These are phyloP conservation scores for Mactra quadrangularis DNA, from an alignment of 1,140 invertebrate species.

Conservation along the genomic window DNA sequence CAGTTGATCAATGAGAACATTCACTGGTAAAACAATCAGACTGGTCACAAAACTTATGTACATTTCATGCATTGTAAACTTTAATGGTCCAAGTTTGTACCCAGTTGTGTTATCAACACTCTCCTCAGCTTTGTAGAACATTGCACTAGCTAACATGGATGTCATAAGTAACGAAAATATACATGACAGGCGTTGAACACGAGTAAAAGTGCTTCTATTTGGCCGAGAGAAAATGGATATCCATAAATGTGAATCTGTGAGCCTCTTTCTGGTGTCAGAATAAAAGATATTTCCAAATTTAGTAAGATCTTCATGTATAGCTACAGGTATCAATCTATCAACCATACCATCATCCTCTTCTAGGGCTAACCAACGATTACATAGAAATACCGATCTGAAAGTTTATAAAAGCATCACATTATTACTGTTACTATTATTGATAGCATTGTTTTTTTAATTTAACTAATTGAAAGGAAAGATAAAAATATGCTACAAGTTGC, in stretches of 20 bases:
- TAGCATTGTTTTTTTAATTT: too few relatives aligned
- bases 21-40: slow-evolving; percentile 78
- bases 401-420: too few relatives aligned
- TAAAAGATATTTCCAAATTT: slow-evolving; percentile 74
- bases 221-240: slow-evolving; percentile 40
- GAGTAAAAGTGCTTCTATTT: slow-evolving; percentile 77
- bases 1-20: slow-evolving; percentile 75
- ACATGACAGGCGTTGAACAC: slow-evolving; percentile 81
- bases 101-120: slow-evolving; percentile 17
- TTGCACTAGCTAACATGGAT: slow-evolving; percentile 81
- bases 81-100: slow-evolving; percentile 69
- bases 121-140: slow-evolving; percentile 79
- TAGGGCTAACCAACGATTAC: slow-evolving; percentile 80
- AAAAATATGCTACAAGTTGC: too few relatives aligned
- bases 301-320: slow-evolving; percentile 68
- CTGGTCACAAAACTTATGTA: slow-evolving; percentile 76
- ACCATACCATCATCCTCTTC: slow-evolving; percentile 81
- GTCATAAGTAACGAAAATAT: slow-evolving; percentile 79
- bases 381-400: slow-evolving; percentile 78
- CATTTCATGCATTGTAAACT: slow-evolving; percentile 72
- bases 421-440: too few relatives aligned
- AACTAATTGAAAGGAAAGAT: too few relatives aligned
- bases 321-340: slow-evolving; percentile 71
- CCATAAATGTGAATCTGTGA: slow-evolving; percentile 78
- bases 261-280: slow-evolving; percentile 67